Evolutionary conservation across 1,140 invertebrate genomes (phyloP).

Genomic region (Holcopasites calliopsidis): DNA sequence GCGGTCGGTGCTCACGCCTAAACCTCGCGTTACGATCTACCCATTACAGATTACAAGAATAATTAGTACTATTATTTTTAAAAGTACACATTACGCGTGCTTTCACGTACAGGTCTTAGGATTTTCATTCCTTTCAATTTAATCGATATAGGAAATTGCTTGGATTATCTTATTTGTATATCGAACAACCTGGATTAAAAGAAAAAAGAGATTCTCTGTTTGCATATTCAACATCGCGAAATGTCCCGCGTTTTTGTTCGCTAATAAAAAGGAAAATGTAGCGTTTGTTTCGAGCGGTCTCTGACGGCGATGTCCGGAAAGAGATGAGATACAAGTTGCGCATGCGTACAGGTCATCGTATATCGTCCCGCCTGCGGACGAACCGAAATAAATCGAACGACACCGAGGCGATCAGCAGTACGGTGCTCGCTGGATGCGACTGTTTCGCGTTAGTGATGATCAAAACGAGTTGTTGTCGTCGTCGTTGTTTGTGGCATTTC

Average conservation of each 20-base stretch:
- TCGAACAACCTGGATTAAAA: not conserved
- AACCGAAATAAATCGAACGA: conserved; percentile 77
- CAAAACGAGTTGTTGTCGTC: conserved; percentile 71
- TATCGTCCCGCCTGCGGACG: conserved; percentile 69
- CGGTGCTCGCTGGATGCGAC: conserved; percentile 71
- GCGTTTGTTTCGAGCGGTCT: conserved; percentile 35
- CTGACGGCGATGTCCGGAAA: conserved; percentile 71
- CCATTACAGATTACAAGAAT: not conserved
- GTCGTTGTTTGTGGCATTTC: conserved; percentile 70
- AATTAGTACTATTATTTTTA: not conserved
- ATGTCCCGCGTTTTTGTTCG: conserved; percentile 12
- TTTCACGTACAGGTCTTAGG: not conserved
- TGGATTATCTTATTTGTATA: not conserved
- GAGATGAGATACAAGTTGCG: conserved; percentile 45
- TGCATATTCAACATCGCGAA: not conserved
- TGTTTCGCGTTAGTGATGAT: conserved; percentile 73
- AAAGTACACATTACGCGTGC: not conserved
- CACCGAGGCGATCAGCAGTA: conserved; percentile 74
- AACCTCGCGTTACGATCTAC: no score
- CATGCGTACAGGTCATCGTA: conserved; percentile 66
- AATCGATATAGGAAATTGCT: not conserved
- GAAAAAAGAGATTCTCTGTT: not conserved
- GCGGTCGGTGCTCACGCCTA: no score
- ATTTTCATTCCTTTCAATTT: not conserved
- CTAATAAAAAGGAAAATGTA: not conserved